A percentile compares a stretch with the other conserved stretches of the same genome.
Evolutionary conservation across 2,888 invertebrate genomes (phyloP).

Genomic region (Aporophyla nigra): DNA sequence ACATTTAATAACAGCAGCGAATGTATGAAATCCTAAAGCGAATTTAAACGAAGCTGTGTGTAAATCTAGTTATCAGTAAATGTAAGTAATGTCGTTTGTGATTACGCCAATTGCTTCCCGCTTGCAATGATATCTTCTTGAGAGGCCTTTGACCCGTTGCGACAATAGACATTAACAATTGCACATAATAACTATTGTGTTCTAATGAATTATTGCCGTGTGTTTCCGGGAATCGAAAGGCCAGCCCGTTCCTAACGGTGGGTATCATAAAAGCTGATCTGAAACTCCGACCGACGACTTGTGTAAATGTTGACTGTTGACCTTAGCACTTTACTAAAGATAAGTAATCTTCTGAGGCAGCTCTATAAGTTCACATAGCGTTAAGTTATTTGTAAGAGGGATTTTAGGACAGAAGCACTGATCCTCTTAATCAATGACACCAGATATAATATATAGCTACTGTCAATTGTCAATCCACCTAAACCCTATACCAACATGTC

Average conservation of each 20-base stretch:
- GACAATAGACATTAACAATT: conserved; percentile 43
- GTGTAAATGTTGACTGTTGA: conserved; percentile 36
- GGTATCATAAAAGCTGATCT: conserved; percentile 48
- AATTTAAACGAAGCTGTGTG: conserved; percentile 38
- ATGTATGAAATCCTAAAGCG: conserved; percentile 27
- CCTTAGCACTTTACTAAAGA: conserved; percentile 10
- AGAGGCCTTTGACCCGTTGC: conserved; percentile 55
- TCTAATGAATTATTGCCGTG: conserved; percentile 40
- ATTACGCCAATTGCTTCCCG: conserved; percentile 52
- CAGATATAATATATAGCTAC: neutral
- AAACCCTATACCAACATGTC: neutral
- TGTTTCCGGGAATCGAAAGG: conserved; percentile 45
- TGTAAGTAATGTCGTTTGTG: conserved; percentile 46
- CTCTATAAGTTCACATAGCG: conserved; percentile 1
- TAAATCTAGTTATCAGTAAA: conserved; percentile 54
- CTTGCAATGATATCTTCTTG: conserved; percentile 50
- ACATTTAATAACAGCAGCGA: conserved; percentile 24
- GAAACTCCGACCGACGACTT: neutral
- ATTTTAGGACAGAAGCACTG: neutral
- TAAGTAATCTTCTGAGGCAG: conserved; percentile 5
- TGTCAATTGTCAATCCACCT: neutral
- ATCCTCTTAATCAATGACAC: neutral
- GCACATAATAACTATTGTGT: conserved; percentile 23
- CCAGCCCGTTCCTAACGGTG: conserved; percentile 5
- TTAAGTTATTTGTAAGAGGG: neutral